Base-by-base conservation (phyloP, 2,113 vertebrate genomes). In the Macrotis lagotis region DNA sequence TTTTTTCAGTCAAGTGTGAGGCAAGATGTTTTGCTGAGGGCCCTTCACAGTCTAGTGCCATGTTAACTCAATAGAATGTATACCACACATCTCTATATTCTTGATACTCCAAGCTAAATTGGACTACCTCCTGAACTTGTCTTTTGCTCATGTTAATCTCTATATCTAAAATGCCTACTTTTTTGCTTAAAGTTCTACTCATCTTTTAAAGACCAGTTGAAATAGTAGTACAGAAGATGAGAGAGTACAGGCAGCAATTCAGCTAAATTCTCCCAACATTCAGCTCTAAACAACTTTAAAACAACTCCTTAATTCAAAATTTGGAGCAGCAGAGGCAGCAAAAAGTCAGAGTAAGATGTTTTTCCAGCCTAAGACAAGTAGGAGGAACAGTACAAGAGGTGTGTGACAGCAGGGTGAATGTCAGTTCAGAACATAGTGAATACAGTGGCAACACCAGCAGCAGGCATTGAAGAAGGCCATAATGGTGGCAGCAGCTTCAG, bases 41-140 rank as follows among this genome's bases (percentile, higher is more conserved):
- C 3, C 0, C 12, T 48, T 83, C 47, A 9, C 1, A 49, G 16
- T 6, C 6, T 53, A 37, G 3, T 44, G 50, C 16, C 24, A 16
- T 2, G 49, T 2, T 37, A 44, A 55, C 89, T 51, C 83, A 25
- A 48, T 3, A 50, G 31, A 19, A n/a, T n/a, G n/a, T 5, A 19
- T 16, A 59, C 10, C 4, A 31, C 28, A 59, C 31, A 44, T 8
- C 3, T 24, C 25, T 24, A 14, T 25, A 47, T 0, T 7, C 6
- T 2, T 25, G 37, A 0, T 14, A 50, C 52, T 66, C 19, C 53
- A 0, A 5, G 59, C 52, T 2, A 11, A 25, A 12, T 0, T 3
- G 53, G 53, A 10, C 5, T 22, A 6, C 49, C 48, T 49, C 53
- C 16, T 8, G 25, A 48, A 48, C 24, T 31, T 53, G 24, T 49